Percentiles rank a stretch among this genome's conserved stretches.
These are phyloP conservation scores for Tipula vernalis DNA, from an alignment of 2,888 invertebrate genomes.

Conservation along the genomic window DNA sequence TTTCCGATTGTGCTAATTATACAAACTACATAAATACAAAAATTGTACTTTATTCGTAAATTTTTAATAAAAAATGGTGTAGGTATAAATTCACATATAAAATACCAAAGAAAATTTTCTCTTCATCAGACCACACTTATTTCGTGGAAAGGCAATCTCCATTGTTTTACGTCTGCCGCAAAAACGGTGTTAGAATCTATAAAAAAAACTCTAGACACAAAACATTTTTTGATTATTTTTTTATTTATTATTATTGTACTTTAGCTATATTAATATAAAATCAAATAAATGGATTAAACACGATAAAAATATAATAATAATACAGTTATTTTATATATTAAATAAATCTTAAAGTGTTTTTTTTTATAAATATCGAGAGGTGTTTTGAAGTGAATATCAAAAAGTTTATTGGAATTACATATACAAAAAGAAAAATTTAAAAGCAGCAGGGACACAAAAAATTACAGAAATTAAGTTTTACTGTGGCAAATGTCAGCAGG, in stretches of 20 bases:
- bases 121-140: neutral
- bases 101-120: neutral
- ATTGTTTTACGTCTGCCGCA: constrained; percentile 20
- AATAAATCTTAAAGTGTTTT: neutral
- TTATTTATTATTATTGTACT: neutral
- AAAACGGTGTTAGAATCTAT: constrained; percentile 12
- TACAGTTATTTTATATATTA: neutral
- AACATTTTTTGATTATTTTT: neutral
- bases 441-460: neutral
- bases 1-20: no score
- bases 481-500: constrained; percentile 79
- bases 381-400: neutral
- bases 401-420: neutral
- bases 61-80: no score
- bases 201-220: neutral
- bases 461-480: constrained; percentile 23
- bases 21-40: no score
- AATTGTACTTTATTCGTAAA: no score
- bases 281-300: neutral
- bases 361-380: neutral
- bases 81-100: no score
- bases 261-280: neutral
- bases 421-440: neutral
- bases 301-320: neutral
- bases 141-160: constrained; percentile 15